These are phyloP conservation scores for Meda fulgida DNA, from an alignment of 2,797 vertebrate species.

Conservation along the genomic window DNA sequence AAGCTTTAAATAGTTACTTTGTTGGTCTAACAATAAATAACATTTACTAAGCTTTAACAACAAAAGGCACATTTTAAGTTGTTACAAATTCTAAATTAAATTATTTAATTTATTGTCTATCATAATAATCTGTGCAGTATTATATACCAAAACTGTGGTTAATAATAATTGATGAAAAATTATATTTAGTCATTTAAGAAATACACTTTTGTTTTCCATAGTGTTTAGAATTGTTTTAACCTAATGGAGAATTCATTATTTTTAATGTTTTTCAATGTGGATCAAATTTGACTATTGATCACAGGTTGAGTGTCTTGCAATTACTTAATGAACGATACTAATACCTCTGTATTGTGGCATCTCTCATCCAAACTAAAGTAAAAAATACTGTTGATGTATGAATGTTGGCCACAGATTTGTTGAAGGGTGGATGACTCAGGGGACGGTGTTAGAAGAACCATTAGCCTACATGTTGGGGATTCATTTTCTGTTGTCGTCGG, in stretches of 20 bases:
- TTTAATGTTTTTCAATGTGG: neutral
- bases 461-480: constrained; percentile 53
- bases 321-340: neutral
- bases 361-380: constrained; percentile 46
- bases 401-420: constrained; percentile 48
- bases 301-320: neutral
- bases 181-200: too few species aligned
- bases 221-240: neutral
- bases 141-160: neutral
- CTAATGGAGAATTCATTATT: neutral
- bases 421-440: constrained; percentile 57
- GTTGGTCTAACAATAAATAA: neutral
- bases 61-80: neutral
- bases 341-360: constrained; percentile 34
- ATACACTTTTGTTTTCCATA: neutral
- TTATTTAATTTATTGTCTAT: neutral
- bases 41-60: neutral
- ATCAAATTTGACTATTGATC: neutral
- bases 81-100: neutral
- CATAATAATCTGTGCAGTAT: neutral
- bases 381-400: constrained; percentile 48
- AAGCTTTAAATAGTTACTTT: neutral
- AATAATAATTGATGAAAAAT: neutral
- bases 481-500: constrained; percentile 56
- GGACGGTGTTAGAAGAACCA: constrained; percentile 52